These are phyloP conservation scores for Hiodon tergisus DNA, from an alignment of 2,113 vertebrate genomes.

Conservation along the genomic window DNA sequence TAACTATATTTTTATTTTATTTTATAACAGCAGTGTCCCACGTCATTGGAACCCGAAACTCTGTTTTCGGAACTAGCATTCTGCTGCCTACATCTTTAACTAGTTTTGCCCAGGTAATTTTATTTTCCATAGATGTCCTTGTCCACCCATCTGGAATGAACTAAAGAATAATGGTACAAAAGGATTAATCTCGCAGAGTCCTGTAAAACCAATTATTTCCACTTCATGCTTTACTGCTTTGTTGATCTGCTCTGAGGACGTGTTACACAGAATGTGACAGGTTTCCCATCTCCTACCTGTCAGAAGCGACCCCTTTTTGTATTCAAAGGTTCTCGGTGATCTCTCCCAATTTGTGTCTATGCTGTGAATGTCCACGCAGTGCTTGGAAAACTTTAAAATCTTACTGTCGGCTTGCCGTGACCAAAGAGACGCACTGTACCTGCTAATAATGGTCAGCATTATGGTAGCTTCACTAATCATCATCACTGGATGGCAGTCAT, in stretches of 20 bases:
- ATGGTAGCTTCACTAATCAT: background rate
- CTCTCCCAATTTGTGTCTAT: background rate
- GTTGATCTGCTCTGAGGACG: background rate
- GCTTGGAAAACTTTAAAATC: background rate
- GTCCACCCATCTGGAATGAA: background rate
- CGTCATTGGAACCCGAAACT: no score
- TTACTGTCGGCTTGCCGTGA: background rate
- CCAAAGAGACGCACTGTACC: background rate
- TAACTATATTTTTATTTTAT: background rate
- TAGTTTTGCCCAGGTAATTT: no score
- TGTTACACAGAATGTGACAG: background rate
- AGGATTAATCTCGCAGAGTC: background rate
- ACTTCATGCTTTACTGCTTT: background rate
- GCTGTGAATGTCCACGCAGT: background rate
- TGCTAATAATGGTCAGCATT: background rate
- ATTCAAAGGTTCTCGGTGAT: background rate
- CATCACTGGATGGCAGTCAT: constrained; percentile 1
- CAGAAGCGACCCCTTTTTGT: background rate
- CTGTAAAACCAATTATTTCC: background rate
- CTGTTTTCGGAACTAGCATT: no score
- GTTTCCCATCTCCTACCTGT: background rate
- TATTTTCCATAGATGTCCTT: no score
- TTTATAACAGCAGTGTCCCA: background rate
- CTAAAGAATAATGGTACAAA: background rate
- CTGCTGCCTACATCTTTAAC: no score